Conservation (phyloP, 64 coral and sea anemone genomes). For the Montipora efflorescens region DNA sequence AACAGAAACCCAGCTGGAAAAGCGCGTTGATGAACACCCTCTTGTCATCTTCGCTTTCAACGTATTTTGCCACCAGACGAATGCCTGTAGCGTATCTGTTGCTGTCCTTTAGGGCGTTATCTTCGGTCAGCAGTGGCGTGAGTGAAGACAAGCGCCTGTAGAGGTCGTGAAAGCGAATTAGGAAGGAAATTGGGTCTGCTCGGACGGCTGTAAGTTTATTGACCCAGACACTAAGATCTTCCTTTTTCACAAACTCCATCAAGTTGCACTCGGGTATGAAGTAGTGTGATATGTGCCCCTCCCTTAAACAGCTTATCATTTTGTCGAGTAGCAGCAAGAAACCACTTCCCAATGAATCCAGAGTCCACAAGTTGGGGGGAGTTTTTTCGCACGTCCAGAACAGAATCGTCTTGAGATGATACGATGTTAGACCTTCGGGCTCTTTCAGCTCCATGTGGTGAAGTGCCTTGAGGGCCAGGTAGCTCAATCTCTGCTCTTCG, state of each 20-base stretch:
- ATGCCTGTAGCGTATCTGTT: slow-evolving; percentile 5
- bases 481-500: slow-evolving; percentile 3
- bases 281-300: not conserved
- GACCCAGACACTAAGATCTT: not conserved
- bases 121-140: not conserved
- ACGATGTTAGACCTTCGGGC: not conserved
- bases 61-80: not conserved
- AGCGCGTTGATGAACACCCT: not conserved
- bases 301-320: slow-evolving; percentile 4
- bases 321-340: not conserved
- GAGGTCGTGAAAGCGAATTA: not conserved
- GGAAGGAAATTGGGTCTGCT: not conserved
- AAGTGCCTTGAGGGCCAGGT: not conserved
- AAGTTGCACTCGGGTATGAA: not conserved
- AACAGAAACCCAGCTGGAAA: not conserved
- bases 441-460: not conserved
- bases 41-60: not conserved
- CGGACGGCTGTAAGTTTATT: not conserved
- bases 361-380: not conserved
- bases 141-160: not conserved
- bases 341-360: not conserved
- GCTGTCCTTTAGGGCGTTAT: not conserved
- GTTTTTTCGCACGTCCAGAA: slow-evolving; percentile 9
- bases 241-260: not conserved
- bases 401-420: slow-evolving; percentile 17